These are phyloP conservation scores for Rhinoderma darwinii DNA, from an alignment of 2,113 vertebrate genomes.

Conservation along the genomic window DNA sequence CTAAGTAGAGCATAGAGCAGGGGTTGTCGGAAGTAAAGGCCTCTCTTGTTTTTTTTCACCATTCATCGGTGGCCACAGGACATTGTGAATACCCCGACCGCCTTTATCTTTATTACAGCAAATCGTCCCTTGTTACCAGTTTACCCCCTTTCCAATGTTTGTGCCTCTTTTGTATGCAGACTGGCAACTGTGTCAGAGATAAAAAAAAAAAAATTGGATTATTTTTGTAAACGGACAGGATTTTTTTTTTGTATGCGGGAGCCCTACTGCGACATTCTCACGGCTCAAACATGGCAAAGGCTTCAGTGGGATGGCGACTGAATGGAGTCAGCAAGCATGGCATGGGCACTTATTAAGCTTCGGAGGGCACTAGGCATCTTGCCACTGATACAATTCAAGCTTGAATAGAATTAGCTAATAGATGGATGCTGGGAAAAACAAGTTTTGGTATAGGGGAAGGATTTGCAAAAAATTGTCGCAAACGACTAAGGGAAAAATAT, in stretches of 20 bases:
- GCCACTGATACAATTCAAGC: neutral
- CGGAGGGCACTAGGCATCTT: slow-evolving; percentile 13
- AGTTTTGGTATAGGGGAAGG: neutral
- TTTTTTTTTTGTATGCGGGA: neutral
- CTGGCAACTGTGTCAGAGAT: slow-evolving; percentile 39
- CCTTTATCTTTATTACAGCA: slow-evolving; percentile 13
- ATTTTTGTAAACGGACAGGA: slow-evolving; percentile 1
- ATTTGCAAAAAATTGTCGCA: neutral
- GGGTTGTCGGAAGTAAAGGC: slow-evolving; percentile 24
- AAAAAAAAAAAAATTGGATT: neutral
- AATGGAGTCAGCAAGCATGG: slow-evolving; percentile 31
- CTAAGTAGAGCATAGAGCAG: slow-evolving; percentile 3
- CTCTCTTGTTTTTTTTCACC: slow-evolving; percentile 17
- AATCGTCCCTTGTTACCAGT: slow-evolving; percentile 26
- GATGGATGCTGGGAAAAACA: slow-evolving; percentile 8
- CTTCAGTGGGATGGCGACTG: slow-evolving; percentile 4
- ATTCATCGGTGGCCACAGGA: slow-evolving; percentile 32
- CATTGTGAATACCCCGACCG: slow-evolving; percentile 4
- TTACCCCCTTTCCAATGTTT: slow-evolving; percentile 3
- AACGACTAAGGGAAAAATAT: too few species aligned
- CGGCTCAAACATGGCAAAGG: slow-evolving; percentile 15
- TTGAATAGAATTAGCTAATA: slow-evolving; percentile 29
- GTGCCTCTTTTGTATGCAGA: slow-evolving; percentile 24
- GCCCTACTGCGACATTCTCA: slow-evolving; percentile 43
- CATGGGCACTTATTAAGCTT: slow-evolving; percentile 12